Conservation (phyloP, 2,797 vertebrate genomes). For the Furcifer pardalis region DNA sequence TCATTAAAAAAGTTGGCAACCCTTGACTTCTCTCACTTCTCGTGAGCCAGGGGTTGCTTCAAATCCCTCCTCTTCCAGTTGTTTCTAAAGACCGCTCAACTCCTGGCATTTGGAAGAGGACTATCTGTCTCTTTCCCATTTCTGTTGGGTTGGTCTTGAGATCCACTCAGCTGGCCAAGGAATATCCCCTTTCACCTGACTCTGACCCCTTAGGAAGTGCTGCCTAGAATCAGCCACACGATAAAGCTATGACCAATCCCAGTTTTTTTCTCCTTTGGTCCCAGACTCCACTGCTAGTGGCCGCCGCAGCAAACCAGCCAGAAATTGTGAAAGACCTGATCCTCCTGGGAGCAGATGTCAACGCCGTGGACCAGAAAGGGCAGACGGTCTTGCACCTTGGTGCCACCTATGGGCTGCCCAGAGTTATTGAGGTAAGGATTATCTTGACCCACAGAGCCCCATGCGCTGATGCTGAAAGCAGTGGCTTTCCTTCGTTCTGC, state of each 20-base stretch:
- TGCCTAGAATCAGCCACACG: not conserved
- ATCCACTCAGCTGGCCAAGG: no score
- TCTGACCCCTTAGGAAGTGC: not conserved
- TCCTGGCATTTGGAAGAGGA: not conserved
- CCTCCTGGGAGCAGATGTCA: conserved; percentile 83
- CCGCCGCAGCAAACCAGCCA: conserved; percentile 87
- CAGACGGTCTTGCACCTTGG: conserved; percentile 88
- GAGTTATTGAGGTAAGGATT: conserved; percentile 82
- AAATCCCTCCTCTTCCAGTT: not conserved
- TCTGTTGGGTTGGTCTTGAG: not conserved
- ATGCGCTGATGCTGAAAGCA: no score
- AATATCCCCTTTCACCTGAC: no score
- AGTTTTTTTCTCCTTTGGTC: not conserved
- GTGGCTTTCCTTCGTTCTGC: no score
- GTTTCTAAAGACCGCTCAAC: not conserved
- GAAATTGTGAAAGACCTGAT: conserved; percentile 88
- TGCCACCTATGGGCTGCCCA: conserved; percentile 84
- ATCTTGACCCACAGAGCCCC: not conserved
- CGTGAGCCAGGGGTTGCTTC: not conserved
- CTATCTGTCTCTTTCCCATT: not conserved
- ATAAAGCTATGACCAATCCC: not conserved
- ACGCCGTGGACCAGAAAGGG: conserved; percentile 86
- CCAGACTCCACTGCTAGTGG: conserved; percentile 90
- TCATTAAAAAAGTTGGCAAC: not conserved
- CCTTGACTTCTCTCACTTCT: no score